Conservation (phyloP, 2,113 vertebrate genomes). For the Athene noctua region DNA sequence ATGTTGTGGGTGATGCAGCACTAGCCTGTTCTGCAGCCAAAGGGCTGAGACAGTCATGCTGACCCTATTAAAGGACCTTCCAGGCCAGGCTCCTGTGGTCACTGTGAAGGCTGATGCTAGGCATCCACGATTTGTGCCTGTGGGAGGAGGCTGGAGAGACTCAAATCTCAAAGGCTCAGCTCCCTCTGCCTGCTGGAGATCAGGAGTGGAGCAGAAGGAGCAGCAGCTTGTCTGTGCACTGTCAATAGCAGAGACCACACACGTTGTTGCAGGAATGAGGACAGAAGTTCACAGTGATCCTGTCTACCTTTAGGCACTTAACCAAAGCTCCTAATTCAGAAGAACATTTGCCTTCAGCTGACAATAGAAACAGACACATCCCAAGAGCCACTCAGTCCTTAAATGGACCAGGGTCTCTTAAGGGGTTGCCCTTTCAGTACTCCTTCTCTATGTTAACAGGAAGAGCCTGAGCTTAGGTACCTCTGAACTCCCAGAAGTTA, state of each 20-base stretch:
- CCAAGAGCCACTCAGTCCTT: not conserved
- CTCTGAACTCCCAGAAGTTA: not conserved
- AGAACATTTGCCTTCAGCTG: not conserved
- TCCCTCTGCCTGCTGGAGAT: fast-evolving
- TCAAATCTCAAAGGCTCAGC: not conserved
- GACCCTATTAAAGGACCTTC: not conserved
- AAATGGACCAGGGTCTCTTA: not conserved
- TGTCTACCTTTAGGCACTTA: not conserved
- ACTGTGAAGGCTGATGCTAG: not conserved
- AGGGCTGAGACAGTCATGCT: not conserved
- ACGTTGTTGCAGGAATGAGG: not conserved
- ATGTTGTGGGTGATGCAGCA: not conserved
- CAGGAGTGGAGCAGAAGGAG: not conserved
- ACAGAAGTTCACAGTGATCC: not conserved
- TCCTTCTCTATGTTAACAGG: not conserved
- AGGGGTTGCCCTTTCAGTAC: not conserved
- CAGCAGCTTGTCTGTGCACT: not conserved
- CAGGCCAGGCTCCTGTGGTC: not conserved
- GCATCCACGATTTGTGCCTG: not conserved
- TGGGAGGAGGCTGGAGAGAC: fast-evolving
- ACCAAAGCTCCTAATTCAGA: not conserved
- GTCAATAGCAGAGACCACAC: not conserved
- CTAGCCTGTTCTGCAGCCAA: not conserved
- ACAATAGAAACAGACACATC: not conserved
- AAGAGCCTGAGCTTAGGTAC: not conserved